These are phyloP conservation scores for Macropodus opercularis DNA, from an alignment of 2,797 vertebrate species.

Conservation along the genomic window DNA sequence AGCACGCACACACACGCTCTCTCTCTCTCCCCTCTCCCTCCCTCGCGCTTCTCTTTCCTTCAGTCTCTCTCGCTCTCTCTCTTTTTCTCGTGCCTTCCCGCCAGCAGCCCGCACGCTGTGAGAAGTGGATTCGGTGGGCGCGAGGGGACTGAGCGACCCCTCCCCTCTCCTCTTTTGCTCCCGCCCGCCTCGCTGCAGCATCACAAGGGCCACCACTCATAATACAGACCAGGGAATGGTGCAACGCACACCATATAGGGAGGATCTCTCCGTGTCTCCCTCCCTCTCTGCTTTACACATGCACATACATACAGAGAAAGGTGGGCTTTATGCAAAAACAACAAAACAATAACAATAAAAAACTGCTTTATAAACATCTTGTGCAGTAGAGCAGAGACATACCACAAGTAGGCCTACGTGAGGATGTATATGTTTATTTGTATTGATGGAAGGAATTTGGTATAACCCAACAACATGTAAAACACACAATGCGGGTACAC, in stretches of 20 bases:
- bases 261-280: constrained; percentile 46
- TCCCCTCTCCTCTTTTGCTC: constrained; percentile 65
- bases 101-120: constrained; percentile 77
- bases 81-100: constrained; percentile 77
- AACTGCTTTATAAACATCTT: background rate
- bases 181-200: constrained; percentile 87
- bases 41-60: constrained; percentile 35
- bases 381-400: background rate
- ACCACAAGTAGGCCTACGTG: background rate
- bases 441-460: background rate
- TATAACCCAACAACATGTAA: too few species aligned
- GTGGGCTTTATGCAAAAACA: constrained; percentile 13
- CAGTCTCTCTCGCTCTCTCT: constrained; percentile 52
- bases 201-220: constrained; percentile 83
- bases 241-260: constrained; percentile 81
- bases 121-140: constrained; percentile 77
- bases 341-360: too few species aligned
- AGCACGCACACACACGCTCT: constrained; percentile 59
- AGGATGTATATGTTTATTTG: background rate
- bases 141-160: constrained; percentile 81
- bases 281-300: constrained; percentile 1
- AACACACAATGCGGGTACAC: too few species aligned
- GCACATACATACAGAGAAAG: constrained; percentile 3
- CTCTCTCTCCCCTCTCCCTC: constrained; percentile 38
- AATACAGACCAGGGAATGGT: constrained; percentile 86